Base-by-base conservation (phyloP, 2,888 invertebrate species). In the Salpingus planirostris region DNA sequence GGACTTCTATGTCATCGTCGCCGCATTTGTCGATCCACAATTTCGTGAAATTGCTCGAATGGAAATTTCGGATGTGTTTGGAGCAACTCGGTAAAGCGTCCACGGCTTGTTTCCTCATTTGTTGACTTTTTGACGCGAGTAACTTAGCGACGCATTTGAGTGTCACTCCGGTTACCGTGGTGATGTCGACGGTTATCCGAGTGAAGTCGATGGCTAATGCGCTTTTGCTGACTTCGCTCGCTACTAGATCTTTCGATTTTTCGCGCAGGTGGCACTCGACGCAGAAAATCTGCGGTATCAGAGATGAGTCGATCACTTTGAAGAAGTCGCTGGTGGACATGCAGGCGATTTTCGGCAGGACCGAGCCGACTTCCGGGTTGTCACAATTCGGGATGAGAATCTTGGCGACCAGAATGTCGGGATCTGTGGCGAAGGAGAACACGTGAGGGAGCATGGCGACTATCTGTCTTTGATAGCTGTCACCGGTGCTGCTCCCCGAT, bases 51-150 rank as follows among this genome's bases (percentile, higher is more conserved):
- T 56, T 49, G 21, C 53, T 54, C 5, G 54, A 55, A 42, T 64
- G 61, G 40, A 70, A 70, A 15, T 51, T 50, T 11, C 49, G 30
- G 1, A 64, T 40, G 48, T 71, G 70, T 46, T 62, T 67, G 2
- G 68, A 62, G 27, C 69, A 55, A 26, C 49, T 44, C n/a, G 60
- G 59, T 23, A 71, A 18, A 18, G 18, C 8, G 18, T 18, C 5
- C 18, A 6, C 18, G 18, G 8, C 18, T 8, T 8, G 8, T 18
- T 18, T 18, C 5, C 18, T 8, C 18, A 18, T 18, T 18, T 18
- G n/a, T n/a, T n/a, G n/a, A n/a, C n/a, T n/a, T n/a, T n/a, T n/a
- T n/a, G n/a, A n/a, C n/a, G n/a, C n/a, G n/a, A n/a, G n/a, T n/a
- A n/a, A n/a, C n/a, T n/a, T n/a, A n/a, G n/a, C n/a, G n/a, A n/a